Evolutionary conservation across 2,113 vertebrate species (phyloP), one percentile per base, ranked within the genome.

Genomic region (Mungos mungo): DNA sequence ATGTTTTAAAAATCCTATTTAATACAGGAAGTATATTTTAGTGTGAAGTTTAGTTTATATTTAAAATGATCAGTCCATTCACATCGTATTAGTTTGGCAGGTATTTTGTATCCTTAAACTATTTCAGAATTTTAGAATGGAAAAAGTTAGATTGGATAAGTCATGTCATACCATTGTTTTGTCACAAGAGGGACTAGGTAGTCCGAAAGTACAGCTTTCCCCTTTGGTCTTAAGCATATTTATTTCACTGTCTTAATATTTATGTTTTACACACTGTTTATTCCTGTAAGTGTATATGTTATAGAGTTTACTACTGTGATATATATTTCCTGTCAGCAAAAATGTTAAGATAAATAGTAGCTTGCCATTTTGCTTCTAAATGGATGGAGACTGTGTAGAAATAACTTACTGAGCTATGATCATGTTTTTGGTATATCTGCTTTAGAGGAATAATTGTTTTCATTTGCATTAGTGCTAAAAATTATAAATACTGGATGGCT

Each of bases 181-280:
- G 98, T 97, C 98, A 96, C 98, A 66, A 98, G 98, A 98, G 98
- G 98, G 98, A 93, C 91, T 96, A 87, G 35, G 33, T 83, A 92
- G 50, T 87, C 93, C 94, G 79, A 88, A 95, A 79, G 9, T 83
- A 72, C 8, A 77, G n/a, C 4, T 96, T 95, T 87, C 1, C 13
- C 66, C 19, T 85, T 86, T 65, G 41, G 23, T 76, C 4, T 86
- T 87, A 60, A 66, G 45, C 80, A 27, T 12, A 79, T 65, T 92
- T 95, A 79, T 74, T 92, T 95, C 71, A 93, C 23, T 50, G 0
- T 77, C 60, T 54, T 81, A 88, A 41, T 1, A 2, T 54, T 68
- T 33, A 54, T 66, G 54, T 74, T 93, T 72, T 52, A 71, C 3
- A 35, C 8, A 80, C 2, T 60, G 15, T 68, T 8, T 68, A 57